A percentile compares a stretch with the other conserved stretches of the same genome.
phyloP scores from a whole-genome alignment of 2,888 invertebrate species.

The Pollenia griseotomentosa region DNA sequence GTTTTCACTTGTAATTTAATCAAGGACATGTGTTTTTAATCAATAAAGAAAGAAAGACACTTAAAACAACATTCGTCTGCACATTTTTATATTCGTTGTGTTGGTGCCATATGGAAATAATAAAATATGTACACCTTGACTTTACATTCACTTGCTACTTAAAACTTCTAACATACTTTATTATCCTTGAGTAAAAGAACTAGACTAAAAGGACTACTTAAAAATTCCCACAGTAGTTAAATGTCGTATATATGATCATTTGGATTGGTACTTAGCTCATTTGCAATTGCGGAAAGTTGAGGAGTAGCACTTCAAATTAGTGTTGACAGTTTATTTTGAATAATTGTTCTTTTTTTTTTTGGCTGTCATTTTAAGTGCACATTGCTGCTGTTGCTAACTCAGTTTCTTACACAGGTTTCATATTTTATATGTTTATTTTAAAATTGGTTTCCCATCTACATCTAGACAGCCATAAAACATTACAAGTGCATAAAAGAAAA shows the following conservation, averaged over 20 bases:
- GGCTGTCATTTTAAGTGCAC: constrained; percentile 51
- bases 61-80: constrained; percentile 13
- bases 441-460: background rate
- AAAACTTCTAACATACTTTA: constrained; percentile 27
- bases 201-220: constrained; percentile 58
- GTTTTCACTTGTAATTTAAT: constrained; percentile 43
- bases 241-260: constrained; percentile 19
- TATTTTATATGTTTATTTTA: constrained; percentile 27
- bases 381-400: background rate
- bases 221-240: constrained; percentile 71
- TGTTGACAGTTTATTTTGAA: constrained; percentile 82
- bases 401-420: constrained; percentile 56
- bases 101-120: constrained; percentile 52
- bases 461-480: constrained; percentile 35
- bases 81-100: background rate
- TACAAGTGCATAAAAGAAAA: constrained; percentile 17
- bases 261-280: background rate
- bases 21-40: constrained; percentile 70
- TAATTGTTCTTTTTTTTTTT: constrained; percentile 77
- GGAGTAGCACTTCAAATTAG: constrained; percentile 80
- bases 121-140: constrained; percentile 60
- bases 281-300: constrained; percentile 51
- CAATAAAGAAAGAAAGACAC: constrained; percentile 12
- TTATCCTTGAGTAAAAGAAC: constrained; percentile 40
- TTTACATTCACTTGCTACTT: constrained; percentile 33